These are phyloP conservation scores for Bufo bufo DNA, from an alignment of 2,113 vertebrate species.

Conservation along the genomic window DNA sequence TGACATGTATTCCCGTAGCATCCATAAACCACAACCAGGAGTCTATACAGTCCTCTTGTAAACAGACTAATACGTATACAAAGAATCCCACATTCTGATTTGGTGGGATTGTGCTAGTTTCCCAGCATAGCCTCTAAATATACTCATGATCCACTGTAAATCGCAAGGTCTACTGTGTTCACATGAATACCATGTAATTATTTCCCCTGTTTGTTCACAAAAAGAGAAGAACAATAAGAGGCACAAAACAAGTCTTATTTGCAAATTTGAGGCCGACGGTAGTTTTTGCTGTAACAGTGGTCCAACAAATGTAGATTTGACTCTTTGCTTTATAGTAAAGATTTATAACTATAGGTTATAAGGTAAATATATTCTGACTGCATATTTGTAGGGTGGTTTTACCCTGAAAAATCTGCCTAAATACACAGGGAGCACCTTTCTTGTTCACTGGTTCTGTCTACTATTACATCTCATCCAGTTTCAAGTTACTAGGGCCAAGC, in stretches of 20 bases:
- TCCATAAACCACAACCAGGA: not conserved
- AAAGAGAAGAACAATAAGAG: not conserved
- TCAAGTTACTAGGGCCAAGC: too few species aligned
- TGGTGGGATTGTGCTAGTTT: not conserved
- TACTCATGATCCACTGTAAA: not conserved
- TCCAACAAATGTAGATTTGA: not conserved
- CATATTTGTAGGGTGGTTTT: too few species aligned
- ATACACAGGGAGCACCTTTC: too few species aligned
- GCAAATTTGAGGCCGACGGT: not conserved
- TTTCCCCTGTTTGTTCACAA: not conserved
- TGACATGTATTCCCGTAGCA: not conserved
- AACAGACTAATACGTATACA: not conserved
- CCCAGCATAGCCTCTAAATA: not conserved
- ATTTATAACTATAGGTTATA: not conserved
- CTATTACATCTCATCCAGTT: too few species aligned
- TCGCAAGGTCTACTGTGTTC: not conserved
- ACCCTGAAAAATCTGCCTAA: too few species aligned
- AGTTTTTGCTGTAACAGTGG: not conserved
- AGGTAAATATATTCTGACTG: not conserved
- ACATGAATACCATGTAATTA: slow-evolving; percentile 5
- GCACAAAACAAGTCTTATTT: not conserved
- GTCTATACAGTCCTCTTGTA: not conserved
- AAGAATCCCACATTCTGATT: not conserved
- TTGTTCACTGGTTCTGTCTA: too few species aligned
- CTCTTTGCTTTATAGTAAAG: not conserved